A percentile compares a stretch with the other conserved stretches of the same genome.
Conservation (phyloP, 2,797 vertebrate genomes). For the Philypnodon macrostomus region DNA sequence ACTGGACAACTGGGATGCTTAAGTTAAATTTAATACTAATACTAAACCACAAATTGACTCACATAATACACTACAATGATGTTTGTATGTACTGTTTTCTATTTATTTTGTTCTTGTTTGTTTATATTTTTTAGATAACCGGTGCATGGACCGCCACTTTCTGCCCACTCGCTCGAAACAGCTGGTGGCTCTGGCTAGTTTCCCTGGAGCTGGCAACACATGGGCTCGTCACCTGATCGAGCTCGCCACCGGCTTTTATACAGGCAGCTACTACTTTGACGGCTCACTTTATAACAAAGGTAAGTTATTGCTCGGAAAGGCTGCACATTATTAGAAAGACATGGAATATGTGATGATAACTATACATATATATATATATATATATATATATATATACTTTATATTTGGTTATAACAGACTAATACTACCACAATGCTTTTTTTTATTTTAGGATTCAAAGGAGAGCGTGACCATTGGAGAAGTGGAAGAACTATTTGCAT, state of each 20-base stretch:
- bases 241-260: conserved; percentile 93
- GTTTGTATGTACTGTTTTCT: too few species aligned
- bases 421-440: too few species aligned
- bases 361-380: too few species aligned
- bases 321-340: background rate
- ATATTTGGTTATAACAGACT: too few species aligned
- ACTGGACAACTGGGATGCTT: too few species aligned
- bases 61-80: too few species aligned
- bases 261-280: conserved; percentile 97
- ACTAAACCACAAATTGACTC: too few species aligned
- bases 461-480: conserved; percentile 93
- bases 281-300: conserved; percentile 98
- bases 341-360: too few species aligned
- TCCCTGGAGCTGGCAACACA: conserved; percentile 94
- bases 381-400: too few species aligned
- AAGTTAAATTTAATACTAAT: too few species aligned
- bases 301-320: too few species aligned
- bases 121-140: conserved; percentile 82
- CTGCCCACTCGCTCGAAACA: conserved; percentile 84
- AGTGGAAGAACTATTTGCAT: conserved; percentile 93
- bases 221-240: conserved; percentile 97
- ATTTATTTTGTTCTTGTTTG: too few species aligned
- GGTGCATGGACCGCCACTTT: conserved; percentile 95
- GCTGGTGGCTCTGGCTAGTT: conserved; percentile 91
- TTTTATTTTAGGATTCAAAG: conserved; percentile 95